Conservation (phyloP, 1,140 invertebrate genomes). For the Danaus melanippus region DNA sequence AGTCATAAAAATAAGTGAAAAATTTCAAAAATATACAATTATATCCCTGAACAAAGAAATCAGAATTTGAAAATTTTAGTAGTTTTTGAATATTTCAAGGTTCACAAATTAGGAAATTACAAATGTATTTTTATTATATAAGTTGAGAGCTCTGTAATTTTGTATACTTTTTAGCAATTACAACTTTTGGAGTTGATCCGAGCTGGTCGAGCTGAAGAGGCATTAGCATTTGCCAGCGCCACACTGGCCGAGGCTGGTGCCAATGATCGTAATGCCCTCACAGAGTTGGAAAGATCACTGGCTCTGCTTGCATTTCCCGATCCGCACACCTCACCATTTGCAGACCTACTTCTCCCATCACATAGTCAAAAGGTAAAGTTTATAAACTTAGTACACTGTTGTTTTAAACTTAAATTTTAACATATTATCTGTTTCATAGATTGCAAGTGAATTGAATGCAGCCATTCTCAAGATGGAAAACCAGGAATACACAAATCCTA, state of each 20-base stretch:
- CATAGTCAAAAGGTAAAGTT: slow-evolving; percentile 90
- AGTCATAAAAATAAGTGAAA: too few species aligned
- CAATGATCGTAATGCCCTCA: slow-evolving; percentile 84
- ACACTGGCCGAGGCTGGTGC: slow-evolving; percentile 94
- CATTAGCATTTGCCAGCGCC: slow-evolving; percentile 95
- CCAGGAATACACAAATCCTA: slow-evolving; percentile 88
- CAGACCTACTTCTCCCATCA: slow-evolving; percentile 92
- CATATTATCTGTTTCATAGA: slow-evolving; percentile 71
- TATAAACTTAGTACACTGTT: background rate
- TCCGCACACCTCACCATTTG: slow-evolving; percentile 94
- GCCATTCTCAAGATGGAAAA: slow-evolving; percentile 95
- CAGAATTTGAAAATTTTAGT: too few species aligned
- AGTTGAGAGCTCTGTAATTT: background rate
- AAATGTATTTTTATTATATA: background rate
- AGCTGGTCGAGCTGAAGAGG: slow-evolving; percentile 92
- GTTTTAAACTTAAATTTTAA: slow-evolving; percentile 9
- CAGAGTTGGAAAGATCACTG: slow-evolving; percentile 88
- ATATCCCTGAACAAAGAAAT: too few species aligned
- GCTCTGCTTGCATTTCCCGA: slow-evolving; percentile 97
- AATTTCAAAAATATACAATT: too few species aligned
- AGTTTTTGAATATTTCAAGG: too few species aligned
- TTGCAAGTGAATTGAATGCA: slow-evolving; percentile 97
- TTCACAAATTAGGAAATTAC: too few species aligned
- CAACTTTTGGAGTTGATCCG: slow-evolving; percentile 94
- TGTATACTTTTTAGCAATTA: slow-evolving; percentile 79